phyloP scores from a whole-genome alignment of 2,113 vertebrate species.

The Coturnix japonica region DNA sequence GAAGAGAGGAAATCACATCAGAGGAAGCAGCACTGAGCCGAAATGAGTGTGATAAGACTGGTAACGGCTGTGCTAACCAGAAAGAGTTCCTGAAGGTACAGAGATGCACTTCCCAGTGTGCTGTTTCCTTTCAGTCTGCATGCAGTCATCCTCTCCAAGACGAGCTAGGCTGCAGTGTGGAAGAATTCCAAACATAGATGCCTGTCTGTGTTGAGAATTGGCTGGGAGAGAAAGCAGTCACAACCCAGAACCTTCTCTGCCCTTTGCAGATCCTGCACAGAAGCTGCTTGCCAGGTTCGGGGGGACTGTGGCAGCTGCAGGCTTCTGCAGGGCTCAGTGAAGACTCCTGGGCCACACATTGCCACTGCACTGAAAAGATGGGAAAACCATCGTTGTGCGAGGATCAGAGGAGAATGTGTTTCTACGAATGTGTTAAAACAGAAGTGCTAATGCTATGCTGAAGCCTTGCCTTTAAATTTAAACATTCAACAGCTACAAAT shows the following conservation, averaged over 20 bases:
- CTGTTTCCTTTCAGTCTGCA: neutral
- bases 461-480: neutral
- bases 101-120: neutral
- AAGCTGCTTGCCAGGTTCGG: rapidly evolving
- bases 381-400: neutral
- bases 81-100: neutral
- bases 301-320: rapidly evolving
- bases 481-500: neutral
- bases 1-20: rapidly evolving
- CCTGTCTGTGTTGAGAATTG: neutral
- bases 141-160: neutral
- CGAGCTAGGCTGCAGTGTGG: neutral
- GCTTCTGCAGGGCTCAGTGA: neutral
- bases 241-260: no score
- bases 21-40: neutral
- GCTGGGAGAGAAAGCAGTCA: neutral
- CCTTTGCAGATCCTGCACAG: rapidly evolving
- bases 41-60: neutral
- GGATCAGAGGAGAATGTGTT: neutral
- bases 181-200: neutral
- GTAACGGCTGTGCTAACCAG: neutral
- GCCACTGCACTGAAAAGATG: neutral
- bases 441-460: neutral
- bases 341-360: rapidly evolving
- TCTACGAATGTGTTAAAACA: neutral